A percentile compares a stretch with the other conserved stretches of the same genome.
Conservation (phyloP, 2,888 invertebrate species). For the Lydus trimaculatus region DNA sequence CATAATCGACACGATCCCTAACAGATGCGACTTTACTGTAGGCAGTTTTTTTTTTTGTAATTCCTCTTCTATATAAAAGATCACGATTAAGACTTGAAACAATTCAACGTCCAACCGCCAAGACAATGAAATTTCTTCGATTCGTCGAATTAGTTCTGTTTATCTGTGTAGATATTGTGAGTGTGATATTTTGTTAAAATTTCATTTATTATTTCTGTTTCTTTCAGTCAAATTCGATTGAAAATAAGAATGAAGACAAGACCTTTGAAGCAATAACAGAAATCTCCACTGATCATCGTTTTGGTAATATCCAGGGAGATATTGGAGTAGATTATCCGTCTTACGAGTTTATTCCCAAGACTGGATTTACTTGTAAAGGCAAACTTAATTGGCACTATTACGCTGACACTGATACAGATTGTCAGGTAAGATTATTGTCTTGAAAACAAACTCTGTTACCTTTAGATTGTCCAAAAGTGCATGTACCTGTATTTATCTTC, state of each 20-base stretch:
- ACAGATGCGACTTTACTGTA: background rate
- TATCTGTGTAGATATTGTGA: background rate
- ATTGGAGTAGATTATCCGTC: slow-evolving; percentile 64
- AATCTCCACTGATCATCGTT: slow-evolving; percentile 30
- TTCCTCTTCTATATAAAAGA: background rate
- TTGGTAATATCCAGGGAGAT: slow-evolving; percentile 31
- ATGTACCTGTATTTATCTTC: background rate
- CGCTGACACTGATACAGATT: slow-evolving; percentile 41
- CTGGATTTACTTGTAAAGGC: slow-evolving; percentile 62
- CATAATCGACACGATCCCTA: background rate
- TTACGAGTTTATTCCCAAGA: slow-evolving; percentile 60
- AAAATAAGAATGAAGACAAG: background rate
- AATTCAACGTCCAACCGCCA: background rate
- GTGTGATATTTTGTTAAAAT: no score
- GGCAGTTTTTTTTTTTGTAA: background rate
- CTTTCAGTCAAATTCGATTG: background rate
- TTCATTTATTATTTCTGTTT: background rate
- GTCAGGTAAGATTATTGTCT: slow-evolving; percentile 31
- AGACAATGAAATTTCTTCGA: background rate
- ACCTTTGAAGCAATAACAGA: slow-evolving; percentile 12
- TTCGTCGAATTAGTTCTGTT: background rate
- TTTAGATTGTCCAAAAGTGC: background rate
- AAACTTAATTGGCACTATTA: slow-evolving; percentile 42
- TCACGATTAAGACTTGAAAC: background rate
- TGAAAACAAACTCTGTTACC: background rate